Evolutionary conservation across 2,888 invertebrate species (phyloP).

Genomic region (Tenthredo livida): DNA sequence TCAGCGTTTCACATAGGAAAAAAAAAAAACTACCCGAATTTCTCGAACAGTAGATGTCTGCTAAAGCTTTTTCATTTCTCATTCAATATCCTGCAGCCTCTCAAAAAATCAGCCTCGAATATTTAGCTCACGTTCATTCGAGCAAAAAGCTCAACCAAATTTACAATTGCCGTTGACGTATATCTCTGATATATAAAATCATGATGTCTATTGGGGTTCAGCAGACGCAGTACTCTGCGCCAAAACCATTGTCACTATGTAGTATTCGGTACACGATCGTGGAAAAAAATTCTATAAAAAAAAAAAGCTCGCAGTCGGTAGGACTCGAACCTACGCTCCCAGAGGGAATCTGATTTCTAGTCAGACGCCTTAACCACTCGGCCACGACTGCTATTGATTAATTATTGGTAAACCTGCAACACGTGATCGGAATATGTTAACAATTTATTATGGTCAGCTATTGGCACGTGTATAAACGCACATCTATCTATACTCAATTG

Average conservation of each 20-base stretch:
- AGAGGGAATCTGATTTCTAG: conserved; percentile 95
- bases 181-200: neutral
- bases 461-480: neutral
- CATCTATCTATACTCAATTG: neutral
- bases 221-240: neutral
- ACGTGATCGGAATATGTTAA: conserved; percentile 32
- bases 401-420: neutral
- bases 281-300: neutral
- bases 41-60: neutral
- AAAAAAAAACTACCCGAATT: neutral
- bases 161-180: neutral
- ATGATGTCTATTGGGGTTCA: neutral
- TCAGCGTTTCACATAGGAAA: neutral
- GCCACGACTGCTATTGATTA: conserved; percentile 46
- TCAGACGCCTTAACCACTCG: conserved; percentile 85
- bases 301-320: conserved; percentile 85
- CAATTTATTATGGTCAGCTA: neutral
- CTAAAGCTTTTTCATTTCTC: neutral
- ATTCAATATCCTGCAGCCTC: neutral
- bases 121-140: neutral
- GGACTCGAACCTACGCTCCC: conserved; percentile 95
- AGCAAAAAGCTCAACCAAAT: neutral
- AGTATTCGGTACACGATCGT: neutral
- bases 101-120: neutral
- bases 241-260: neutral